These are phyloP conservation scores for Parnassius smintheus DNA, from an alignment of 2,888 invertebrate species.

Conservation along the genomic window DNA sequence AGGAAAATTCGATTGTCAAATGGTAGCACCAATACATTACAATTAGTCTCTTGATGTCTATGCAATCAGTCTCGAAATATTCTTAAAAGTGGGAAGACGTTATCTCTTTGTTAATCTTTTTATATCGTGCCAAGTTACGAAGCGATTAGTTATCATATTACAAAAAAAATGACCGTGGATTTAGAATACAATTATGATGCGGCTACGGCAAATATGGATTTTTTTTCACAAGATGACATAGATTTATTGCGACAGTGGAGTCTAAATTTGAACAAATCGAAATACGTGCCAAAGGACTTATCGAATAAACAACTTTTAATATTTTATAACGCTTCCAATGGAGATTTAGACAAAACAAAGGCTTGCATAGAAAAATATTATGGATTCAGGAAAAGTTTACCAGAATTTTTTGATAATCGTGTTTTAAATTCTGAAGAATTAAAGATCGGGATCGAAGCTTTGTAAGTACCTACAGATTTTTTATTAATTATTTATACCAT, in stretches of 20 bases:
- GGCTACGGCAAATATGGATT: constrained; percentile 67
- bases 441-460: too few species aligned
- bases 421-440: too few species aligned
- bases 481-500: too few species aligned
- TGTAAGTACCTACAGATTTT: too few species aligned
- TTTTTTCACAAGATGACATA: constrained; percentile 74
- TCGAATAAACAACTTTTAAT: constrained; percentile 83
- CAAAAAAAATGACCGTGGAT: constrained; percentile 56
- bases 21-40: too few species aligned
- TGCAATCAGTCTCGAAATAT: too few species aligned
- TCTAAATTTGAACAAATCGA: constrained; percentile 67
- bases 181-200: constrained; percentile 69
- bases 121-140: constrained; percentile 51
- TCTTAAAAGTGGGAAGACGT: too few species aligned
- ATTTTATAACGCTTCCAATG: constrained; percentile 85
- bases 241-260: constrained; percentile 69
- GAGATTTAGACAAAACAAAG: constrained; percentile 80
- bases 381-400: too few species aligned
- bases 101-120: constrained; percentile 21
- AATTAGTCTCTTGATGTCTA: too few species aligned
- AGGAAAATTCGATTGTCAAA: too few species aligned
- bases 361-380: constrained; percentile 27
- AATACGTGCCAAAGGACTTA: constrained; percentile 75
- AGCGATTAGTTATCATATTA: constrained; percentile 13
- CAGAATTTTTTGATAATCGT: too few species aligned